Conservation (phyloP, 1,140 invertebrate genomes). For the Drosophila prosaltans region DNA sequence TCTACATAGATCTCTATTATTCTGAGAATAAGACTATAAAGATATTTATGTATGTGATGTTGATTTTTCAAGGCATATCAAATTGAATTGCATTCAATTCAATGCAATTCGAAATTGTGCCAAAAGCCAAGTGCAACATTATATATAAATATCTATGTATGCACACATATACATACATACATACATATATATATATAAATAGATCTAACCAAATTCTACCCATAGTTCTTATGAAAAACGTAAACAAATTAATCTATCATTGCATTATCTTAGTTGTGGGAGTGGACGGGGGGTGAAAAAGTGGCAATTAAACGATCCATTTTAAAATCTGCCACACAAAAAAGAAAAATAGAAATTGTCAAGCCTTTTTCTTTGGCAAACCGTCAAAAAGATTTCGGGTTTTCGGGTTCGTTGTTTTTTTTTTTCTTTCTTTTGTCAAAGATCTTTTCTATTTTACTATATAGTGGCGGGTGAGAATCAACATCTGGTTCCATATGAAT, state of each 20-base stretch:
- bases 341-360: conserved; percentile 26
- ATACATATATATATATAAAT: conserved; percentile 21
- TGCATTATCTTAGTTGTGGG: conserved; percentile 55
- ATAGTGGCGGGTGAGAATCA: conserved; percentile 41
- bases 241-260: conserved; percentile 79
- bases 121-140: conserved; percentile 65
- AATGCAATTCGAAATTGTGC: conserved; percentile 40
- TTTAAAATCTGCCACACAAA: conserved; percentile 61
- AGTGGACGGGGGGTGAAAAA: conserved; percentile 43
- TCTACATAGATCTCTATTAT: not conserved
- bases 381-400: conserved; percentile 49
- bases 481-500: conserved; percentile 74
- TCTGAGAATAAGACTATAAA: conserved; percentile 2
- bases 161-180: not conserved
- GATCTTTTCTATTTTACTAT: conserved; percentile 14
- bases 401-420: conserved; percentile 21
- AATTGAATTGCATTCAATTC: conserved; percentile 20
- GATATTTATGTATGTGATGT: not conserved
- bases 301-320: conserved; percentile 73
- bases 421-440: conserved; percentile 45
- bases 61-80: conserved; percentile 4
- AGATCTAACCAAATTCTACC: conserved; percentile 2
- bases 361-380: conserved; percentile 54
- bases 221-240: conserved; percentile 62
- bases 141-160: conserved; percentile 41